Conservation (phyloP, 2,113 vertebrate species). For the Proteles cristata region DNA sequence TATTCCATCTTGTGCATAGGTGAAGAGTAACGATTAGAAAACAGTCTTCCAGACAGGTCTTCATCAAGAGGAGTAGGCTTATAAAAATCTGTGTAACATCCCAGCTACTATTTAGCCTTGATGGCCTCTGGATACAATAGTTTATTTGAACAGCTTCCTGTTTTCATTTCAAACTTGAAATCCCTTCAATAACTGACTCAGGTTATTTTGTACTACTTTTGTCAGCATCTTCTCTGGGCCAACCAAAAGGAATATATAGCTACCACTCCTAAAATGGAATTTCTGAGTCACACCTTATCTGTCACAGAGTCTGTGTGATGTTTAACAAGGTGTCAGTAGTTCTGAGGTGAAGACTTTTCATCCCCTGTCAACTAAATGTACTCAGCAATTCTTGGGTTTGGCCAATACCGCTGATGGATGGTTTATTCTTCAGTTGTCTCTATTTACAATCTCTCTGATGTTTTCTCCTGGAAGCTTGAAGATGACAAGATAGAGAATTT, state of each 20-base stretch:
- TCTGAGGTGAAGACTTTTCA: neutral
- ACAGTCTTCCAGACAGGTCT: neutral
- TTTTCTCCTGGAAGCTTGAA: neutral
- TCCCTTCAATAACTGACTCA: neutral
- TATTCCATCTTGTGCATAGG: neutral
- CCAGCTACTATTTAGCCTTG: neutral
- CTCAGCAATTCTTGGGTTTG: neutral
- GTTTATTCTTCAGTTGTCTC: neutral
- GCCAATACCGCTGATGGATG: neutral
- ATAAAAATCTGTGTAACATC: neutral
- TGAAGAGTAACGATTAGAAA: neutral
- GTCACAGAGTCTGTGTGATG: neutral
- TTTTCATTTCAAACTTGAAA: neutral
- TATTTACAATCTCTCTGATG: neutral
- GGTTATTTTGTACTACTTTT: neutral
- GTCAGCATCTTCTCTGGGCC: neutral
- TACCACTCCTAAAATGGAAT: neutral
- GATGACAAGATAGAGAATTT: neutral
- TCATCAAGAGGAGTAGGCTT: neutral
- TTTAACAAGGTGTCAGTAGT: neutral
- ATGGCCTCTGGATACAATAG: neutral
- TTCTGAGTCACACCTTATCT: neutral
- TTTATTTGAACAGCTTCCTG: neutral
- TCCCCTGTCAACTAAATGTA: slow-evolving; percentile 2
- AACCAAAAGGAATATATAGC: neutral